These are phyloP conservation scores for Pherbina coryleti DNA, from an alignment of 2,888 invertebrate species.

Conservation along the genomic window DNA sequence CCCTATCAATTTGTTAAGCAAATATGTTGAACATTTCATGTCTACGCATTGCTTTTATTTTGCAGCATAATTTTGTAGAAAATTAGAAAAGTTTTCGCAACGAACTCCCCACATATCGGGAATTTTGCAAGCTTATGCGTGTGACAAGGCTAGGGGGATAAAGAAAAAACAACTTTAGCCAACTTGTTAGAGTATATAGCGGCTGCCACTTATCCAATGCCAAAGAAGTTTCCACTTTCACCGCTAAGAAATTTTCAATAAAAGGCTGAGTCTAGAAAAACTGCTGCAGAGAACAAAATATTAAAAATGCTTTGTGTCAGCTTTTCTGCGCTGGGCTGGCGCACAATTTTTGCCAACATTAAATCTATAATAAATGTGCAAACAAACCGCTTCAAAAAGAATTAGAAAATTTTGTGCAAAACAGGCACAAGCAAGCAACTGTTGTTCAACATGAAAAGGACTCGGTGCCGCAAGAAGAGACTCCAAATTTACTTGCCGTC, in stretches of 20 bases:
- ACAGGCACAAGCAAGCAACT: neutral
- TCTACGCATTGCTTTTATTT: neutral
- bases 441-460: too few relatives aligned
- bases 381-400: neutral
- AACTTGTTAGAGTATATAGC: too few relatives aligned
- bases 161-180: too few relatives aligned
- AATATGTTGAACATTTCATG: neutral
- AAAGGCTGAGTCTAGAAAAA: too few relatives aligned
- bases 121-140: neutral
- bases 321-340: neutral
- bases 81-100: constrained; percentile 16
- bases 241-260: too few relatives aligned
- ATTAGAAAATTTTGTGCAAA: neutral
- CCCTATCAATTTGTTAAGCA: constrained; percentile 26
- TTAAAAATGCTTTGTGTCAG: neutral
- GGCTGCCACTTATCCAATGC: too few relatives aligned
- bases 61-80: constrained; percentile 9
- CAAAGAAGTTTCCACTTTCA: too few relatives aligned
- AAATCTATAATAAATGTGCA: constrained; percentile 6
- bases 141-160: too few relatives aligned
- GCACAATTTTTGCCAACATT: neutral
- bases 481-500: constrained; percentile 19
- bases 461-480: neutral
- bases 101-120: neutral
- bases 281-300: neutral